phyloP scores from a whole-genome alignment of 1,140 invertebrate species.

The Lepidotrigona ventralis region DNA sequence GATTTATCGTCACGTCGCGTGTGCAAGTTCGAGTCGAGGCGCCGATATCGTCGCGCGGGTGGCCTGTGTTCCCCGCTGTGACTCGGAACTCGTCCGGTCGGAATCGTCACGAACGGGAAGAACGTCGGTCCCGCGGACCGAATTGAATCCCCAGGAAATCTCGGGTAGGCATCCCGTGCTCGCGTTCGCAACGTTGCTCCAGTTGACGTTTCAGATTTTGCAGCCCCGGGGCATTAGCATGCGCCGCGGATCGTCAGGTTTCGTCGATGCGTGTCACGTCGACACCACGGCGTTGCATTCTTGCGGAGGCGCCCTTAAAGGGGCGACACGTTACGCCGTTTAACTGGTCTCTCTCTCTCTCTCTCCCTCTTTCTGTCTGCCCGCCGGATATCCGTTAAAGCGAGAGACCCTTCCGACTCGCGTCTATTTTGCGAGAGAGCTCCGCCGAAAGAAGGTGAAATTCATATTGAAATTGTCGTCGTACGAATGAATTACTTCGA shows the following conservation, averaged over 20 bases:
- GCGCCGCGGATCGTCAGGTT: conserved; percentile 55
- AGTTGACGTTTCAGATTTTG: conserved; percentile 68
- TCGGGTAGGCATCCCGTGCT: conserved; percentile 60
- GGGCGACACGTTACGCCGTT: conserved; percentile 65
- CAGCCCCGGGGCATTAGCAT: conserved; percentile 56
- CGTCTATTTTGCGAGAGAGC: conserved; percentile 39
- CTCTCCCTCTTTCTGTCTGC: too few relatives aligned
- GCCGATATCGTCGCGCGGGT: background rate
- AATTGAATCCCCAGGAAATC: conserved; percentile 67
- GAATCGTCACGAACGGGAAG: conserved; percentile 59
- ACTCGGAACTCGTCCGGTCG: conserved; percentile 33
- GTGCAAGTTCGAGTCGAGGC: conserved; percentile 28
- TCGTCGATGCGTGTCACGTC: conserved; percentile 68
- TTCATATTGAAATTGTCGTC: too few relatives aligned
- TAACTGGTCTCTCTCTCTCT: conserved; percentile 53
- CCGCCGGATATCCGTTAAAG: conserved; percentile 33
- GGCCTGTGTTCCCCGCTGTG: too few relatives aligned
- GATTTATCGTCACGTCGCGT: conserved; percentile 11
- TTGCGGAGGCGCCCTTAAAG: conserved; percentile 63
- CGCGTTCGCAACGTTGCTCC: conserved; percentile 53
- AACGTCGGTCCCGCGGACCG: conserved; percentile 41
- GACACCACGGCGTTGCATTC: conserved; percentile 59
- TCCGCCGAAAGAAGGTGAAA: background rate
- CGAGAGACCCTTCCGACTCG: conserved; percentile 10
- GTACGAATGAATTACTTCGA: too few relatives aligned